These are phyloP conservation scores for Hypolimnas misippus DNA, from an alignment of 2,888 invertebrate species.

Conservation along the genomic window DNA sequence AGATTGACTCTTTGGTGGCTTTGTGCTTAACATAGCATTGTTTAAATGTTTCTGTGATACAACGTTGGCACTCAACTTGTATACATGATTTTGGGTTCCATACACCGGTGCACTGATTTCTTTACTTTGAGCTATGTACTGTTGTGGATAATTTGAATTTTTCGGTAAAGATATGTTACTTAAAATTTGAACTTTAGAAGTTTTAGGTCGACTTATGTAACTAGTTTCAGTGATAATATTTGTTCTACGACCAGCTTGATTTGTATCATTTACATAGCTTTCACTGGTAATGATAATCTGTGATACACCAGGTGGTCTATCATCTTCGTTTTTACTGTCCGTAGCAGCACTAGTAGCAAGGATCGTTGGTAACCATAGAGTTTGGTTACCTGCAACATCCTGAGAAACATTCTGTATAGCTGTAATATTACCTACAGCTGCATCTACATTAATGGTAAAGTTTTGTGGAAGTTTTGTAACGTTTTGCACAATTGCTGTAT, in stretches of 20 bases:
- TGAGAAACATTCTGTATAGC: constrained; percentile 78
- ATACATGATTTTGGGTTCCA: constrained; percentile 74
- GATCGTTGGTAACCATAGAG: constrained; percentile 78
- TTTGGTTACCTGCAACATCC: constrained; percentile 73
- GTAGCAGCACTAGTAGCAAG: constrained; percentile 68
- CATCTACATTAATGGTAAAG: constrained; percentile 79
- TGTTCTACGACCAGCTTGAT: constrained; percentile 62
- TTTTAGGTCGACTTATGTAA: constrained; percentile 68
- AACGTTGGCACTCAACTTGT: constrained; percentile 71
- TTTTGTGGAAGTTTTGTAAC: constrained; percentile 77
- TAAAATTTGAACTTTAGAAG: constrained; percentile 79
- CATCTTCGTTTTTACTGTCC: constrained; percentile 70
- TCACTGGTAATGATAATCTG: constrained; percentile 80
- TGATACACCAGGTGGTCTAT: constrained; percentile 69
- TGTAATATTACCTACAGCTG: constrained; percentile 75
- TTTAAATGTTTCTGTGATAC: constrained; percentile 69
- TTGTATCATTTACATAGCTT: constrained; percentile 70
- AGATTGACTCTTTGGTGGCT: constrained; percentile 72
- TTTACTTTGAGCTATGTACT: constrained; percentile 68
- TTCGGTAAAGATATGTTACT: constrained; percentile 80
- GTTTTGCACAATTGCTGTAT: constrained; percentile 77
- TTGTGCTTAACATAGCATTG: constrained; percentile 72
- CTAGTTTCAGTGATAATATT: constrained; percentile 74
- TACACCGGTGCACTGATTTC: constrained; percentile 70
- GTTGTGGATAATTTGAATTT: constrained; percentile 69